Evolutionary conservation across 2,888 invertebrate genomes (phyloP).

Genomic region (Drosophila demipolita): DNA sequence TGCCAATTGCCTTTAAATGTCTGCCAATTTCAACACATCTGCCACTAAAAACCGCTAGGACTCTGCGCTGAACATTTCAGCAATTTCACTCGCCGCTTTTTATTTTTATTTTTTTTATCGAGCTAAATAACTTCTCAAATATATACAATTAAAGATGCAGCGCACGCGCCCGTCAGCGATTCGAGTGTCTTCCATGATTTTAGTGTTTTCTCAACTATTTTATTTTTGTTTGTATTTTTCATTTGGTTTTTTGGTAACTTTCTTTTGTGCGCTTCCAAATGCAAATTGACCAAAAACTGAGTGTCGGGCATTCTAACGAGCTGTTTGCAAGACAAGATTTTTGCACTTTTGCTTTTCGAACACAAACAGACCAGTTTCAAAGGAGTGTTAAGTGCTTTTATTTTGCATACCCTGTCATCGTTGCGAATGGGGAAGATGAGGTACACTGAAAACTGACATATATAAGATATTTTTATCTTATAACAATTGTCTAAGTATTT

Average conservation of each 20-base stretch:
- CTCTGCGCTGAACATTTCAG: slow-evolving; percentile 30
- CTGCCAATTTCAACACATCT: slow-evolving; percentile 73
- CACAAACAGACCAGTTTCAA: not conserved
- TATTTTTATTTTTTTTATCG: slow-evolving; percentile 34
- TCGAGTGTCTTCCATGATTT: slow-evolving; percentile 53
- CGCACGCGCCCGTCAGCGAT: slow-evolving; percentile 67
- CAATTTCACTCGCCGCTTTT: slow-evolving; percentile 14
- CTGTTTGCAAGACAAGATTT: slow-evolving; percentile 27
- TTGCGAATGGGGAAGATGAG: not conserved
- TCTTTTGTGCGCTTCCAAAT: slow-evolving; percentile 71
- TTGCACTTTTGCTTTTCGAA: slow-evolving; percentile 72
- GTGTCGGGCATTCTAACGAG: slow-evolving; percentile 67
- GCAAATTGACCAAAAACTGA: slow-evolving; percentile 63
- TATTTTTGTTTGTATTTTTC: slow-evolving; percentile 6
- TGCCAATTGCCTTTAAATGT: slow-evolving; percentile 59
- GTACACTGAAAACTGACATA: not conserved
- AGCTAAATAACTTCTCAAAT: slow-evolving; percentile 60
- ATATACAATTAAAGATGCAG: slow-evolving; percentile 77
- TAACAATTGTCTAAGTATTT: not conserved
- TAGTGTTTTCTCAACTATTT: slow-evolving; percentile 32
- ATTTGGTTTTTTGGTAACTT: slow-evolving; percentile 62
- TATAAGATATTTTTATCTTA: not conserved
- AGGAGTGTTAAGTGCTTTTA: slow-evolving; percentile 40
- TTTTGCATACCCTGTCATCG: slow-evolving; percentile 18
- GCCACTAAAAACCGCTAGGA: slow-evolving; percentile 35